phyloP scores from a whole-genome alignment of 2,113 vertebrate genomes.

The Corapipo altera region DNA sequence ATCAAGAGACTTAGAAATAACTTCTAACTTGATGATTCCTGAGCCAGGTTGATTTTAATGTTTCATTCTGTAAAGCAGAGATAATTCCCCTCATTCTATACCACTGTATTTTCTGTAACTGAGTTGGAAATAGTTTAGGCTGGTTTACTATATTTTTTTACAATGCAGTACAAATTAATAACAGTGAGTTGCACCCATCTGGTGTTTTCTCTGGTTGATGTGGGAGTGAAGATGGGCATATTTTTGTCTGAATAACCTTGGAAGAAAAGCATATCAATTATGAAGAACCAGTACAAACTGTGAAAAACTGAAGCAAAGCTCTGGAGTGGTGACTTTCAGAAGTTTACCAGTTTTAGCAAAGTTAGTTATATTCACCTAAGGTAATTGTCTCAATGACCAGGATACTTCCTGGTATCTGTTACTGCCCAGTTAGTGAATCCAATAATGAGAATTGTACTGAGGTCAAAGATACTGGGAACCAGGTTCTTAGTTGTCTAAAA shows the following conservation, averaged over 20 bases:
- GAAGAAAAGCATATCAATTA: constrained; percentile 44
- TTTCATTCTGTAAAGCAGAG: not conserved
- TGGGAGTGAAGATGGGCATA: not conserved
- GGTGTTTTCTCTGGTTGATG: constrained; percentile 22
- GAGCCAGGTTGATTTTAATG: not conserved
- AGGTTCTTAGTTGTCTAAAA: not conserved
- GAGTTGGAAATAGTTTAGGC: not conserved
- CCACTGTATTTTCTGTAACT: not conserved
- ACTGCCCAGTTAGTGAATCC: not conserved
- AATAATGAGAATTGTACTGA: not conserved
- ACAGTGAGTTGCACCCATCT: constrained; percentile 14
- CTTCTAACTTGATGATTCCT: not conserved
- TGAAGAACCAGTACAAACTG: constrained; percentile 25
- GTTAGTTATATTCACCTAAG: not conserved
- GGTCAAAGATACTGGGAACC: not conserved
- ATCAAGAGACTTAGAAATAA: not conserved
- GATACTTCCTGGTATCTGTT: not conserved
- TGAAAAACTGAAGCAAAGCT: constrained; percentile 18
- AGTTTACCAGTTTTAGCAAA: not conserved
- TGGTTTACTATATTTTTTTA: not conserved
- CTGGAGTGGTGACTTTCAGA: not conserved
- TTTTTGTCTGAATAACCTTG: constrained; percentile 30
- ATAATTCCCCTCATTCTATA: not conserved
- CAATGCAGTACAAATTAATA: constrained; percentile 35
- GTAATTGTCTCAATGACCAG: not conserved